Evolutionary conservation across 2,888 invertebrate species (phyloP), one percentile per base, ranked within the genome.

Genomic region (Augiades crinisus): DNA sequence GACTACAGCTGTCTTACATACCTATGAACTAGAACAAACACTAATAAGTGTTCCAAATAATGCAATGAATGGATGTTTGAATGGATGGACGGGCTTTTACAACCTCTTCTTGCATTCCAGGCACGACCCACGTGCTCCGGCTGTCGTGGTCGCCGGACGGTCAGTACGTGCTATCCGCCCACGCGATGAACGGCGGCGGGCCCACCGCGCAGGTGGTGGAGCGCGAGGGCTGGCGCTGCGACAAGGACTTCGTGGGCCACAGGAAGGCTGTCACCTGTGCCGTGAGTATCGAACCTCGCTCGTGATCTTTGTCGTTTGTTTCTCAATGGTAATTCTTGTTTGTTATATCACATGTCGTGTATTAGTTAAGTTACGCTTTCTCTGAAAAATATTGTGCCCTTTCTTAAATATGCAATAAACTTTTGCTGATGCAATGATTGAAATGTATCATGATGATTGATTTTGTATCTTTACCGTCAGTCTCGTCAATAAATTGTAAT

Each of bases 121-220:
- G 95, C 6, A 98, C 98, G 0, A 99, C 99, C 0, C 98, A 98
- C 78, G 96, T 98, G 7, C 88, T 99, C 6, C 92, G 99, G 0
- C 90, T 98, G 21, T 96, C 96, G 37, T 99, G 99, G 99, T 98
- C 99, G 1, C 99, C 99, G 0, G 99, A 99, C 85, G 99, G 97
- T 0, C 97, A 98, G 76, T 98, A 98, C 83, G 91, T 99, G 55
- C 94, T 99, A 13, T 98, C 99, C 0, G 99, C 99, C 1, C 98
- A 99, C 88, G 98, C 99, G 0, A 99, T 98, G 96, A 99, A 99
- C 79, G 98, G 98, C 45, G 96, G 97, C 6, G 99, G 98, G 0
- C 99, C 99, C 0, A 98, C 98, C 0, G 98, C 99, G 1, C 98
- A 98, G 81, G 98, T 99, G 61, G 96, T 99, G 37, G 96, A 96